A percentile compares a stretch with the other conserved stretches of the same genome.
Evolutionary conservation across 2,797 vertebrate species (phyloP).

Genomic region (Hippoglossus hippoglossus): DNA sequence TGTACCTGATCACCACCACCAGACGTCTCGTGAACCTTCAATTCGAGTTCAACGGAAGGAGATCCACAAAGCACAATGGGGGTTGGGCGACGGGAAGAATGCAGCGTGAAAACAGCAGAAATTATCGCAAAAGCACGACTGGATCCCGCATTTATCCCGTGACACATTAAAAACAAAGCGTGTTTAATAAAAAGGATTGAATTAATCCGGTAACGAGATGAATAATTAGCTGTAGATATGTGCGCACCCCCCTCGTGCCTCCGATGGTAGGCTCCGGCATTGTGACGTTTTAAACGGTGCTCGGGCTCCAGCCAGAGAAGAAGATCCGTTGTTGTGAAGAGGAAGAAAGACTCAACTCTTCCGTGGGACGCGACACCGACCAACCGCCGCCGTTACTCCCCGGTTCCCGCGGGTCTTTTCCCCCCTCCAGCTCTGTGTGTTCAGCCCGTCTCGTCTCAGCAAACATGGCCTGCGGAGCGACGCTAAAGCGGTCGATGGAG

Average conservation of each 20-base stretch:
- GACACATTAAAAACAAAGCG: rapidly evolving
- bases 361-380: conserved; percentile 30
- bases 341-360: conserved; percentile 66
- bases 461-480: conserved; percentile 92
- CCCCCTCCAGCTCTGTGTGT: conserved; percentile 9
- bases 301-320: conserved; percentile 64
- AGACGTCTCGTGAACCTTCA: conserved; percentile 77
- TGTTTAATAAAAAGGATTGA: too few species aligned
- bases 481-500: conserved; percentile 94
- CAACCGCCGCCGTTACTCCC: conserved; percentile 19
- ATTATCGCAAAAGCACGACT: rapidly evolving
- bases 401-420: conserved; percentile 36
- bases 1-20: conserved; percentile 55
- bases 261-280: conserved; percentile 73
- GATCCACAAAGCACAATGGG: conserved; percentile 34
- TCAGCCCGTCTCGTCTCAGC: conserved; percentile 43
- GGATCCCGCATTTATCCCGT: rapidly evolving
- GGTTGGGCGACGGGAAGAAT: not conserved
- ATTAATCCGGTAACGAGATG: too few species aligned
- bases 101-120: rapidly evolving
- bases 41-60: conserved; percentile 72
- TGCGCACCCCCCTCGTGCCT: not conserved
- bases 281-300: conserved; percentile 82
- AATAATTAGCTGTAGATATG: too few species aligned
- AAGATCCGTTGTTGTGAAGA: conserved; percentile 78